These are phyloP conservation scores for Mobula birostris DNA, from an alignment of 2,113 vertebrate species.

Conservation along the genomic window DNA sequence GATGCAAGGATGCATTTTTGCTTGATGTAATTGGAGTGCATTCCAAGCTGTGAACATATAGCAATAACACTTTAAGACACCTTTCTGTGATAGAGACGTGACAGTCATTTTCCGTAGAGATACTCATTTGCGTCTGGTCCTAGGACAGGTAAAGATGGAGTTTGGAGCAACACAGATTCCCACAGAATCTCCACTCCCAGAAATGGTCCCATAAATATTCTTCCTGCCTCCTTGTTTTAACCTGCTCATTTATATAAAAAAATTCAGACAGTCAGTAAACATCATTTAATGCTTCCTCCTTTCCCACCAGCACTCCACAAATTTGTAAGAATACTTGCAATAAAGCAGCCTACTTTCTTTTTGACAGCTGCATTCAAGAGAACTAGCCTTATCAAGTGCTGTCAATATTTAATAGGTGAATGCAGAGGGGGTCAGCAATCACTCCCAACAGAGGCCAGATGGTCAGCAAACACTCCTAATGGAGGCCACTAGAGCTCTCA, in stretches of 20 bases:
- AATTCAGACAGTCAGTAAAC: background rate
- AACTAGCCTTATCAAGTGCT: background rate
- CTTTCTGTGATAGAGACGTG: too few relatives aligned
- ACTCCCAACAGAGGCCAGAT: too few relatives aligned
- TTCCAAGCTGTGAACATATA: too few relatives aligned
- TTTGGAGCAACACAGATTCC: background rate
- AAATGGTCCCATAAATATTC: background rate
- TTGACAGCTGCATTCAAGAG: too few relatives aligned
- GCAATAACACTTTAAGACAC: too few relatives aligned
- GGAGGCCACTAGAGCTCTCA: too few relatives aligned
- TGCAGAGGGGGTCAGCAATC: too few relatives aligned
- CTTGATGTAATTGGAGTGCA: too few relatives aligned
- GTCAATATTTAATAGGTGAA: background rate
- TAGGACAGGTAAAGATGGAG: background rate
- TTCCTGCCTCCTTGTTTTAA: background rate
- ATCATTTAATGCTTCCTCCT: background rate
- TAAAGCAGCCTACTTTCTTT: background rate
- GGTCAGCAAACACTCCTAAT: too few relatives aligned
- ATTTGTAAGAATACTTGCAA: background rate
- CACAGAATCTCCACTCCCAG: background rate
- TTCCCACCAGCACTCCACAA: background rate
- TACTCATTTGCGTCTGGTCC: background rate
- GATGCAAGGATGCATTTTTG: too few relatives aligned
- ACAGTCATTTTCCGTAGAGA: background rate
- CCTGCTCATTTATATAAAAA: background rate